Evolutionary conservation across 92 coral and sea anemone species (phyloP), one percentile per base, ranked within the genome.

Genomic region (Metridium senile): DNA sequence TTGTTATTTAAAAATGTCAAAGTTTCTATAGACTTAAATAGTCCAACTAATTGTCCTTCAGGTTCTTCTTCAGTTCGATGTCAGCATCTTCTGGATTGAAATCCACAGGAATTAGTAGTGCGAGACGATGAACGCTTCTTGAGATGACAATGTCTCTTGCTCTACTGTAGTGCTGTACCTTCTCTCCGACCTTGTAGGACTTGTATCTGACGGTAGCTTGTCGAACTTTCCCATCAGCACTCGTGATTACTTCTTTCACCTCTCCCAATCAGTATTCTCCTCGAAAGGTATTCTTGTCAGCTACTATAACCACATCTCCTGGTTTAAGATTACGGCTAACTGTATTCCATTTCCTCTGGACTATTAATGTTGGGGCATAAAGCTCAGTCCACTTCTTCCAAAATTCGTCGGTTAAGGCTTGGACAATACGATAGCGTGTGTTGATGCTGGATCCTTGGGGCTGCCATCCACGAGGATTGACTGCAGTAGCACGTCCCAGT

Each of bases 281-380:
- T 11, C 82, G 63, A 19, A 86, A 58, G 43, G 84, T 83, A 66
- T 86, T 83, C 84, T 79, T 82, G 75, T 83, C 89, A 26, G 88
- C 83, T 21, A 86, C 77, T 46, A 86, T 77, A 26, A 89, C 91
- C 10, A 89, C 88, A 74, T 86, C 93, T 72, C 86, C 86, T 34
- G 86, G 85, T 2, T 73, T 43, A 26, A 85, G 61, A 78, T 85
- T 85, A 22, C 89, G 80, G 11, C 57, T 11, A 33, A 69, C 46
- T 20, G 86, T 82, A 21, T 77, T 61, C 91, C 91, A 83, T 65
- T 83, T 87, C 11, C 91, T 21, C 49, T 77, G 84, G n/a, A 77
- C 65, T 19, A 78, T 9, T 68, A 87, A 57, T 33, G 76, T 83
- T 2, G 88, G 91, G 49, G 82, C 92, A 66, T 87, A 87, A 13